Base-by-base conservation (phyloP, 2,113 vertebrate species). In the Plestiodon gilberti region DNA sequence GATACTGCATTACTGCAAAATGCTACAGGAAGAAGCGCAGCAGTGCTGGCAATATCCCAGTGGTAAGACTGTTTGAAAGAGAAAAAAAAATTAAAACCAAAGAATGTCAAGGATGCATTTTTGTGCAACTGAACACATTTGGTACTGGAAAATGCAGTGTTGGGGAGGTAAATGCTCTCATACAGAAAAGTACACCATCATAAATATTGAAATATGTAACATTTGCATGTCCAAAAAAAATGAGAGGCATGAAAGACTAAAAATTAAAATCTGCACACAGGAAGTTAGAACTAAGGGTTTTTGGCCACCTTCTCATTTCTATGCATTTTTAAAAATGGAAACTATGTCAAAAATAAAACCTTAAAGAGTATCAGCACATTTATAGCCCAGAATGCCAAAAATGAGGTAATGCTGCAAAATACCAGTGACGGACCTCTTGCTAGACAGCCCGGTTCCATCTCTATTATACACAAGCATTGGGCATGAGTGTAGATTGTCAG, bases 171-270 rank as follows among this genome's bases (percentile, higher is more conserved):
- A 61, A 91, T 85, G 76, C 79, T 92, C 57, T 89, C 91, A n/a
- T 28, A 93, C 88, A 90, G 61, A 89, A 91, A 75, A 85, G 92
- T 23, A 65, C 89, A 92, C 89, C 89, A 89, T 85, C 86, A 88
- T 89, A 90, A 89, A 90, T 59, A 92, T 78, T 87, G 43, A 94
- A 92, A 85, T 88, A 64, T 81, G 79, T 59, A 84, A 78, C 84
- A 88, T 92, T 91, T 89, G 91, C 78, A 92, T 93, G 91, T 88
- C 38, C 76, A 92, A 93, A 65, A 86, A 40, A 94, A 87, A 93
- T 77, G 88, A 3, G 78, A 17, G 71, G 85, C 90, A 87, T 0
- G 0, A 90, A 91, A 70, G 87, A 80, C 38, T 90, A 87, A 89
- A 84, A 86, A 90, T 80, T 89, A 85, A 85, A 86, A 81, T 88